Evolutionary conservation across 2,797 vertebrate species (phyloP).

Genomic region (Myripristis murdjan): DNA sequence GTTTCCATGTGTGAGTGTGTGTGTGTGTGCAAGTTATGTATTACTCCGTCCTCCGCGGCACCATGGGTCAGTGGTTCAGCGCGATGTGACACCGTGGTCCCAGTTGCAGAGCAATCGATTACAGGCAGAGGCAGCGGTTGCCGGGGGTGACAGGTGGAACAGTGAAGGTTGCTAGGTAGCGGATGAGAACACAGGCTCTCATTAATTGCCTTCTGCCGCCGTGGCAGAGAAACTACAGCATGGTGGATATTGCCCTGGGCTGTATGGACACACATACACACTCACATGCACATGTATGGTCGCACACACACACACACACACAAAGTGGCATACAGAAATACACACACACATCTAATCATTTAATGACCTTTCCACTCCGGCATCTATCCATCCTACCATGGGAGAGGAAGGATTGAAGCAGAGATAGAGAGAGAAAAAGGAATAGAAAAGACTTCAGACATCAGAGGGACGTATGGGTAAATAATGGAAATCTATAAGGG

Average conservation of each 20-base stretch:
- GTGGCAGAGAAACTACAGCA: slow-evolving; percentile 22
- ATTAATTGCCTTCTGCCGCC: slow-evolving; percentile 68
- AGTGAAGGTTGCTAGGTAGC: slow-evolving; percentile 73
- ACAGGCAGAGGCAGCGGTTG: slow-evolving; percentile 55
- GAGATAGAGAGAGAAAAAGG: not conserved
- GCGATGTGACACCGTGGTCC: slow-evolving; percentile 36
- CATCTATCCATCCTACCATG: slow-evolving; percentile 14
- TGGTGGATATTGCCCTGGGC: slow-evolving; percentile 37
- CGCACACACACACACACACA: not conserved
- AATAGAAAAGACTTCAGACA: too few relatives aligned
- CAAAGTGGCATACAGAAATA: not conserved
- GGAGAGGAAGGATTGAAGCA: not conserved
- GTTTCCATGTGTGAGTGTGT: not conserved
- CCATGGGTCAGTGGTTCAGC: slow-evolving; percentile 31
- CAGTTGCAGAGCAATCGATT: slow-evolving; percentile 59
- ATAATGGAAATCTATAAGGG: slow-evolving; percentile 2
- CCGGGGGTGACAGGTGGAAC: slow-evolving; percentile 56
- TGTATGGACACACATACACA: slow-evolving; percentile 15
- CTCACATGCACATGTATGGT: slow-evolving; percentile 2
- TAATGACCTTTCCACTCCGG: slow-evolving; percentile 25
- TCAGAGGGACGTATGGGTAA: not conserved
- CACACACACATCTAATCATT: not conserved
- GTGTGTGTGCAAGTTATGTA: not conserved
- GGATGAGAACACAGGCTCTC: slow-evolving; percentile 67
- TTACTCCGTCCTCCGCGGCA: not conserved